Percentiles rank a stretch among this genome's conserved stretches.
These are phyloP conservation scores for Homalodisca vitripennis DNA, from an alignment of 1,140 invertebrate genomes.

Conservation along the genomic window DNA sequence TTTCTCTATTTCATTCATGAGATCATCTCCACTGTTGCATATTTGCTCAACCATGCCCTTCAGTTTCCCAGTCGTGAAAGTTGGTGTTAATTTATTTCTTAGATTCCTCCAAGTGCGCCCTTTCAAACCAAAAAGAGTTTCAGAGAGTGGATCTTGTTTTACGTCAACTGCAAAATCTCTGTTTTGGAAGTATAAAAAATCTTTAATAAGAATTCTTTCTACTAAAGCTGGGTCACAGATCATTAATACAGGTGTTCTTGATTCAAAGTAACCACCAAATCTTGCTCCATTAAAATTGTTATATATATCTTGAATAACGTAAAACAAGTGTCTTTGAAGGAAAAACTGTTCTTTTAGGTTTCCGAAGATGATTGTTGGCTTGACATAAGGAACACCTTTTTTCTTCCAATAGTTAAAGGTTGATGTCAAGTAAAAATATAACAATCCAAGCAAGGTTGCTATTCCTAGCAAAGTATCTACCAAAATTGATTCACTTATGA, in stretches of 20 bases:
- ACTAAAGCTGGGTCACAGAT: slow-evolving; percentile 45
- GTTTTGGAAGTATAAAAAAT: too few relatives aligned
- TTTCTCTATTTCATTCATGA: too few relatives aligned
- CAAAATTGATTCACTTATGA: not conserved
- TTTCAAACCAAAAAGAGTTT: slow-evolving; percentile 53
- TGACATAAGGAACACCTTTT: slow-evolving; percentile 45
- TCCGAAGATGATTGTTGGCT: slow-evolving; percentile 46
- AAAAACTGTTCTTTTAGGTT: slow-evolving; percentile 35
- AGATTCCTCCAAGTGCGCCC: slow-evolving; percentile 54
- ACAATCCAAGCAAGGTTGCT: too few relatives aligned
- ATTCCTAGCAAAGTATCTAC: not conserved
- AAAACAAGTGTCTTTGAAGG: not conserved
- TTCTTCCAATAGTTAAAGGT: too few relatives aligned
- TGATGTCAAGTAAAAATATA: too few relatives aligned
- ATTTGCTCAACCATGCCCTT: slow-evolving; percentile 55
- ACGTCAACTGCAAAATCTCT: slow-evolving; percentile 33
- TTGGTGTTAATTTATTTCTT: slow-evolving; percentile 53
- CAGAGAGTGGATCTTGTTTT: slow-evolving; percentile 53
- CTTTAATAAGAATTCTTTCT: too few relatives aligned
- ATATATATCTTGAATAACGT: slow-evolving; percentile 30
- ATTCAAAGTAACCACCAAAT: slow-evolving; percentile 42
- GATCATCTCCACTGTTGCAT: slow-evolving; percentile 47
- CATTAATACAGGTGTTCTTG: slow-evolving; percentile 40
- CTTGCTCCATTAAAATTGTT: slow-evolving; percentile 22
- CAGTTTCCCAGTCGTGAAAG: slow-evolving; percentile 58